Base-by-base conservation (phyloP, 1,140 invertebrate species). In the Agraylea sexmaculata region DNA sequence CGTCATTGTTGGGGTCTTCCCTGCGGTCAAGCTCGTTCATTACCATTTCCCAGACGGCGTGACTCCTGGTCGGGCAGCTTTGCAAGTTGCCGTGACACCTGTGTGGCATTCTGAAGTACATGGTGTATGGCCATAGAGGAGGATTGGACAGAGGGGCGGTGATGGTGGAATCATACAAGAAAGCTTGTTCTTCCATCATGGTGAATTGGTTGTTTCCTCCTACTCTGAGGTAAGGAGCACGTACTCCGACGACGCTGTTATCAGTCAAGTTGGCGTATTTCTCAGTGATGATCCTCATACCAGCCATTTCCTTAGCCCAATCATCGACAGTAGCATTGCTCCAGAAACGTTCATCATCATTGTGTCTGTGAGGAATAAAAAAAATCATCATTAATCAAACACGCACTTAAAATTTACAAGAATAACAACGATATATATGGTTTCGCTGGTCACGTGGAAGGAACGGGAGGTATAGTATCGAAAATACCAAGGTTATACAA, bases 31-130 rank as follows among this genome's bases (percentile, higher is more conserved):
- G 63, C 59, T 94, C 89, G 58, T 94, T 94, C 83, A 94, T 88
- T n/a, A 93, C 88, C 86, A 94, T 92, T 66, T 94, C 90, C 90
- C 90, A 94, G 8, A 93, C 88, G 17, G 89, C 88, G 58, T 93
- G 89, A 46, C 71, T 84, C 57, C 88, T 78, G 1, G 89, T 91
- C 11, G 89, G 90, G 55, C 89, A 94, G 53, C 83, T 87, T 60
- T 93, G 89, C 19, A 88, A 66, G 59, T 94, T 92, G 40, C 90
- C 90, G 60, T 93, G 89, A 55, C 90, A 94, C 38, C 84, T 75
- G 55, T 92, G 89, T 0, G 90, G 90, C 88, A 94, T 94, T 40
- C 87, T 75, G 76, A 92, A 95, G 71, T 94, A 94, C 78, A 96
- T 87, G 43, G 90, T 95, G 73, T 94, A 96, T 4, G 90, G 91